phyloP scores from a whole-genome alignment of 2,797 vertebrate species.

The Enteromius thamalakanensis region DNA sequence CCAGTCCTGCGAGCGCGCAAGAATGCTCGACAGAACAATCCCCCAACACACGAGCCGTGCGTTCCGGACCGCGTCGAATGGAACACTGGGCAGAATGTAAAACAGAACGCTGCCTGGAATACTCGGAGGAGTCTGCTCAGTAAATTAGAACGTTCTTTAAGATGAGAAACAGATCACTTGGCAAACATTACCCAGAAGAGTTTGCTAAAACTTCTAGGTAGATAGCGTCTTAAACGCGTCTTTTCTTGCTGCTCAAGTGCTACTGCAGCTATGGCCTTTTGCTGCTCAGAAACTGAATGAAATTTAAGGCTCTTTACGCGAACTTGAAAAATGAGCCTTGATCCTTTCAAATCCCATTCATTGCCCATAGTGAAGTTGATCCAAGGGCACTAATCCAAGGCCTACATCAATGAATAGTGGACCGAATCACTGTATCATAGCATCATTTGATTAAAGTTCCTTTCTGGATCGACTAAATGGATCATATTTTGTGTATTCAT shows the following conservation, averaged over 20 bases:
- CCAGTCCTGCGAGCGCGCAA: slow-evolving; percentile 65
- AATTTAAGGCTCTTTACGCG: slow-evolving; percentile 1
- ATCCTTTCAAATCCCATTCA: slow-evolving; percentile 15
- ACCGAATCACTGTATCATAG: slow-evolving; percentile 12
- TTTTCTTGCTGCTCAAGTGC: background rate
- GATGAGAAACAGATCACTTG: slow-evolving; percentile 58
- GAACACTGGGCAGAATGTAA: slow-evolving; percentile 63
- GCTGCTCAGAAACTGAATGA: background rate
- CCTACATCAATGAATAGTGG: background rate
- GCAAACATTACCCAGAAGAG: background rate
- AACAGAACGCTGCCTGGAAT: slow-evolving; percentile 52
- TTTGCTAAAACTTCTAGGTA: slow-evolving; percentile 17
- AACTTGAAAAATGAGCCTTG: background rate
- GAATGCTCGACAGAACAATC: slow-evolving; percentile 67
- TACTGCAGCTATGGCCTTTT: background rate
- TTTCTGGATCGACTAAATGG: slow-evolving; percentile 7
- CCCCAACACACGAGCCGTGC: slow-evolving; percentile 58
- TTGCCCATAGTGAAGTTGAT: slow-evolving; percentile 3
- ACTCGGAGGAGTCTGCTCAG: slow-evolving; percentile 26
- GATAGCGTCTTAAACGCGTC: background rate
- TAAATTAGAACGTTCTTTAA: slow-evolving; percentile 60
- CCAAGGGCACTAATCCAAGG: slow-evolving; percentile 6
- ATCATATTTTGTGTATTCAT: slow-evolving; percentile 20
- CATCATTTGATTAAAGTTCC: background rate
- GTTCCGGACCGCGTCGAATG: slow-evolving; percentile 65